Base-by-base conservation (phyloP, 1,140 invertebrate genomes). In the Dolichoris vasculosae region DNA sequence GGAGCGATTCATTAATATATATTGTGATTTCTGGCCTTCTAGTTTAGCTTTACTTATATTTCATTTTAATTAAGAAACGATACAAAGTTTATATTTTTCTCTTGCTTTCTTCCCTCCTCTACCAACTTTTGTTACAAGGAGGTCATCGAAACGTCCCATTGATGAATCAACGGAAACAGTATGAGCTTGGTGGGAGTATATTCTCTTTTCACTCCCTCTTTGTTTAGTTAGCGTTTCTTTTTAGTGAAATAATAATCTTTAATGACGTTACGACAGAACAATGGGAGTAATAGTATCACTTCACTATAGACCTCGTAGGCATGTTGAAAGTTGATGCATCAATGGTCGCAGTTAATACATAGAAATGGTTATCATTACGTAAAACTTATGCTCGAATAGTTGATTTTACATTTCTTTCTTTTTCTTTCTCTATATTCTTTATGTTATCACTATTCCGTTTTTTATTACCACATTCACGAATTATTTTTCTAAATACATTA, bases 31-130 rank as follows among this genome's bases (percentile, higher is more conserved):
- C 26, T 59, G 3, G 23, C 55, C 9, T 59, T 9, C 91, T 91
- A 91, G 89, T 89, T 91, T 87, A 13, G 73, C 83, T 89, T 75
- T 86, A 84, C 87, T 87, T 88, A 86, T 86, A 88, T 89, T 90
- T 89, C 85, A 88, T 79, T 78, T 84, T 73, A 84, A 82, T 87
- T 87, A 82, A 73, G 84, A 82, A 85, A 13, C 38, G 30, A 26
- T 51, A 59, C 23, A 26, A 9, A 26, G 55, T 26, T 23, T 59
- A 26, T 59, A 9, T 59, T 26, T 59, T 6, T 4, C 55, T 59
- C 13, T 59, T 59, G 7, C 13, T 26, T 26, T 9, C 4, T 59
- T 2, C 13, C 6, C 26, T 26, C 55, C 11, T 51, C 48, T 63
- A 6, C 26, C 73, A 51, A n/a, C 51, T 78, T 63, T 26, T 40